Evolutionary conservation across 2,113 vertebrate genomes (phyloP), one percentile per base, ranked within the genome.

Genomic region (Pomatorhinus ruficollis): DNA sequence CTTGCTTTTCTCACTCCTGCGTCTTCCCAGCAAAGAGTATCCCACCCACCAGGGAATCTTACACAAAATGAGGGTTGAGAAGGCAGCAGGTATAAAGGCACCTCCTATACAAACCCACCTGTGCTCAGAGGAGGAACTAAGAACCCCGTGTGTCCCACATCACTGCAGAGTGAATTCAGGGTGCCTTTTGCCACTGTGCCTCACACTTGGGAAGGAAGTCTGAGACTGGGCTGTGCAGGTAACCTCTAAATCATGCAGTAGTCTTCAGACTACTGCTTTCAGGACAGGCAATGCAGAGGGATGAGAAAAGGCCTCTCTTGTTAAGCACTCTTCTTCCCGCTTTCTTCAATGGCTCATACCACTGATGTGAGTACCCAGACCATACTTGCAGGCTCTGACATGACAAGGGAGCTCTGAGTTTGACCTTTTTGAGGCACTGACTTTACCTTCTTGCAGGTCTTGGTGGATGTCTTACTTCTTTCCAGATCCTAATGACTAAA

Each of bases 61-160:
- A 35, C 21, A n/a, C 27, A 75, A 70, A 63, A 78, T 7, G 13
- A 64, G 17, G 19, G 27, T 13, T 71, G 33, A 83, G 57, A 88
- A 89, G 31, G 24, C 39, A 86, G 15, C 12, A 75, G 60, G 9
- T 3, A 1, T 33, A 3, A 25, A 57, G 24, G 6, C 23, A 90
- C 4, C n/a, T 76, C 11, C 22, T 53, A 5, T 42, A n/a, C 3
- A 3, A 65, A 63, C 1, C 1, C 23, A 31, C 11, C 47, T 61
- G 19, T 33, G 42, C 5, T 84, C 72, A 82, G 56, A 82, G 44
- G 7, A 78, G 56, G 27, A 31, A 25, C 25, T 35, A 57, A 81
- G 60, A 54, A 5, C 11, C 10, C 30, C 0, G 0, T 12, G 7
- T 40, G 25, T 27, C 30, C 28, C 6, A 1, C 25, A 31, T 30